Conservation (phyloP, 2,797 vertebrate genomes). For the Zenarchopterus dispar region DNA sequence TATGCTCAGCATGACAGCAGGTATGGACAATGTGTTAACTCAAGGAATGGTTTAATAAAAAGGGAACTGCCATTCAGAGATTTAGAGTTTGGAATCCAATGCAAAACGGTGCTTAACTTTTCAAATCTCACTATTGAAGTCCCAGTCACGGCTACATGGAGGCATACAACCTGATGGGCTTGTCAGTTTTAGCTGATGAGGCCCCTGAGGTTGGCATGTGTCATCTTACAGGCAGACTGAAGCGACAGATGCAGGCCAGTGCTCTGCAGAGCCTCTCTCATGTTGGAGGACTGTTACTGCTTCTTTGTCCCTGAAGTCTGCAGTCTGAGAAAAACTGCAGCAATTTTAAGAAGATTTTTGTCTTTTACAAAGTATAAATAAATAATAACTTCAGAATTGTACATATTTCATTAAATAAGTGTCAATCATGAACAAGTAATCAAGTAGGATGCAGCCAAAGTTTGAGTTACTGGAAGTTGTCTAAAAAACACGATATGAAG, state of each 20-base stretch:
- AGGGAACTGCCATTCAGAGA: too few relatives aligned
- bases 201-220: conserved; percentile 4
- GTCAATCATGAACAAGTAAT: conserved; percentile 56
- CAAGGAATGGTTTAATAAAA: too few relatives aligned
- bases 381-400: conserved; percentile 53
- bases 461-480: conserved; percentile 19
- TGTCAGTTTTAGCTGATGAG: conserved; percentile 19
- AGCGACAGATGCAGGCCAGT: conserved; percentile 49
- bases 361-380: conserved; percentile 54
- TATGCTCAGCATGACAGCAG: too few relatives aligned
- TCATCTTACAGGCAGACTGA: conserved; percentile 36
- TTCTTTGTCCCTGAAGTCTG: conserved; percentile 26
- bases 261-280: conserved; percentile 36
- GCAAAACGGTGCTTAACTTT: too few relatives aligned
- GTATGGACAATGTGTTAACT: too few relatives aligned
- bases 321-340: conserved; percentile 25
- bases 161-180: background rate
- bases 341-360: conserved; percentile 21
- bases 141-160: too few relatives aligned
- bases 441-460: conserved; percentile 14
- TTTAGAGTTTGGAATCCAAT: too few relatives aligned
- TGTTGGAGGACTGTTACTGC: conserved; percentile 20
- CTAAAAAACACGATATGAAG: conserved; percentile 34
- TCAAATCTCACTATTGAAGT: too few relatives aligned
- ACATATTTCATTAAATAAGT: conserved; percentile 47